A percentile compares a stretch with the other conserved stretches of the same genome.
Evolutionary conservation across 2,888 invertebrate species (phyloP).

Genomic region (Trilocha varians): DNA sequence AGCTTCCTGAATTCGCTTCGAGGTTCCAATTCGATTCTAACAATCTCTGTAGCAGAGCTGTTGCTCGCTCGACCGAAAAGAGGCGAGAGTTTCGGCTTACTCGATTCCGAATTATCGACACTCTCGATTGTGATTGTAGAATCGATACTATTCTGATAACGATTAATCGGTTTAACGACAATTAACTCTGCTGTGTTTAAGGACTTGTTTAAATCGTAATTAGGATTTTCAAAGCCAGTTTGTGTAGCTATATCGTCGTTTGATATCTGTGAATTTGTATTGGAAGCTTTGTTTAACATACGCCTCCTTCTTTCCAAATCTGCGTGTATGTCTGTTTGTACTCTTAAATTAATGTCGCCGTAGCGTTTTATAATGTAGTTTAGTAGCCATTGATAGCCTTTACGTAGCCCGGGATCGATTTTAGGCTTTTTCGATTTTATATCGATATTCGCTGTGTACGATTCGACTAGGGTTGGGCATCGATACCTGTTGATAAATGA

Average conservation of each 20-base stretch:
- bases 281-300: constrained; percentile 46
- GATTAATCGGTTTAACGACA: constrained; percentile 48
- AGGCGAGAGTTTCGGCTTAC: constrained; percentile 57
- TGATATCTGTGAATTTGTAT: constrained; percentile 43
- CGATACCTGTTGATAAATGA: constrained; percentile 64
- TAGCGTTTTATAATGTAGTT: constrained; percentile 79
- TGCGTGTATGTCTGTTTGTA: constrained; percentile 75
- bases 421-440: constrained; percentile 56
- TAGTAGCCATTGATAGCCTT: constrained; percentile 81
- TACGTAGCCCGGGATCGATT: constrained; percentile 77
- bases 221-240: constrained; percentile 66
- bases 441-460: constrained; percentile 72
- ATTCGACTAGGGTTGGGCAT: constrained; percentile 87
- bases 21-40: constrained; percentile 56
- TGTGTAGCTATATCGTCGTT: constrained; percentile 57
- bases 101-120: constrained; percentile 40
- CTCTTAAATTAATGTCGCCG: constrained; percentile 75
- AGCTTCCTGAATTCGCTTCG: constrained; percentile 54
- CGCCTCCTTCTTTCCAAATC: constrained; percentile 65
- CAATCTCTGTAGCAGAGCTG: constrained; percentile 33
- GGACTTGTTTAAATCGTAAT: constrained; percentile 36
- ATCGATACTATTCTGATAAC: constrained; percentile 41
- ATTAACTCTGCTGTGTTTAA: constrained; percentile 35
- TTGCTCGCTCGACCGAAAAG: constrained; percentile 50
- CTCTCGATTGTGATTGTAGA: constrained; percentile 60